A percentile compares a stretch with the other conserved stretches of the same genome.
Evolutionary conservation across 2,113 vertebrate species (phyloP).

Genomic region (Malurus melanocephalus): DNA sequence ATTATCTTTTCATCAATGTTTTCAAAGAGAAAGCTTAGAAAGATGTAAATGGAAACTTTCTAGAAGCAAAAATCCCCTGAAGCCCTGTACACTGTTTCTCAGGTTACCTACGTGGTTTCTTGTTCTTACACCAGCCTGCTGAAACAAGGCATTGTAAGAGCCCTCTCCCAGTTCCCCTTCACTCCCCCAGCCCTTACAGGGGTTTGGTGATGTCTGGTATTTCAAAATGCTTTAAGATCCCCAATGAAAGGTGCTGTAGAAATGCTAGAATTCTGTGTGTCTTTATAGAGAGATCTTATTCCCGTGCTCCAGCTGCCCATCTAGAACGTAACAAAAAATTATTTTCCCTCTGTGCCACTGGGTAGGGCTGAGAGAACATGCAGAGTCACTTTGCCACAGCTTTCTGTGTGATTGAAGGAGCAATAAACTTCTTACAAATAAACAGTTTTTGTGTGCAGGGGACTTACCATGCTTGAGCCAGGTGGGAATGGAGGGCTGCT

Average conservation of each 20-base stretch:
- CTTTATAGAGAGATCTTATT: not conserved
- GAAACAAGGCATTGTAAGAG: not conserved
- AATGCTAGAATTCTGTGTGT: not conserved
- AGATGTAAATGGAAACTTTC: not conserved
- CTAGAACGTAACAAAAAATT: not conserved
- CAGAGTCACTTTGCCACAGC: not conserved
- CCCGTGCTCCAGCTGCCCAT: not conserved
- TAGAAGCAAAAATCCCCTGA: not conserved
- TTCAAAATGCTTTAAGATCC: not conserved
- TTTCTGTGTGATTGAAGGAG: not conserved
- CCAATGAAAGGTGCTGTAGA: not conserved
- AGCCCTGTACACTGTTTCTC: not conserved
- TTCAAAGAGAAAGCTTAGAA: not conserved
- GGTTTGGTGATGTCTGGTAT: not conserved
- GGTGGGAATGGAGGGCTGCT: not conserved
- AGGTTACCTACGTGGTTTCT: not conserved
- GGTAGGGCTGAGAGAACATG: not conserved
- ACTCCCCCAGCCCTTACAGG: not conserved
- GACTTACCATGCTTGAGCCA: not conserved
- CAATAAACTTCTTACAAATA: not conserved
- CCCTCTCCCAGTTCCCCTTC: not conserved
- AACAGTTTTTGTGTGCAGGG: not conserved
- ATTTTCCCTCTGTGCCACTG: not conserved
- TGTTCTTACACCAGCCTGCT: not conserved
- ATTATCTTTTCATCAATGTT: not conserved